phyloP scores from a whole-genome alignment of 2,888 invertebrate species.

The Amblyjoppa proteus region DNA sequence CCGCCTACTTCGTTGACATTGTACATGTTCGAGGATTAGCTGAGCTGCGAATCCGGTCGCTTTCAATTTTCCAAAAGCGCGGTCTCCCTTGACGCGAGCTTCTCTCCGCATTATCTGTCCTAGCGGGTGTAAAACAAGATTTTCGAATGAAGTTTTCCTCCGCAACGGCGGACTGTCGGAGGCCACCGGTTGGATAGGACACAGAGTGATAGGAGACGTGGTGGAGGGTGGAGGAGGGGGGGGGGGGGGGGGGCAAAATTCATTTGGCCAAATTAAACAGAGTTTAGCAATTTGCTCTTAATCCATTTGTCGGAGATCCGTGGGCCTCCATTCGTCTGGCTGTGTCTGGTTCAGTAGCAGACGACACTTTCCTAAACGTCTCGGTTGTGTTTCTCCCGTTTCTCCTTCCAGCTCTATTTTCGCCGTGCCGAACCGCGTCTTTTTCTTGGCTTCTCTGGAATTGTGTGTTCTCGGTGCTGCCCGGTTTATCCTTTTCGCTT shows the following conservation, averaged over 20 bases:
- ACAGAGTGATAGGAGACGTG: background rate
- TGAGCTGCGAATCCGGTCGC: background rate
- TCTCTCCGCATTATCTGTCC: background rate
- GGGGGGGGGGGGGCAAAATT: constrained; percentile 77
- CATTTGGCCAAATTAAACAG: constrained; percentile 83
- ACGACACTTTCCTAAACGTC: constrained; percentile 4
- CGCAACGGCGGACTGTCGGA: constrained; percentile 2
- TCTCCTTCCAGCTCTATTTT: constrained; percentile 7
- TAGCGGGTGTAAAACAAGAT: constrained; percentile 7
- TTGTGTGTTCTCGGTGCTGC: background rate
- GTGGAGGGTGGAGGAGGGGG: background rate
- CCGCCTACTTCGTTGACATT: too few relatives aligned
- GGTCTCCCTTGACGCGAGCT: background rate
- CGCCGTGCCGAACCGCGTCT: background rate
- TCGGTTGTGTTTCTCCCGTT: background rate
- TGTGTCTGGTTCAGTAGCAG: constrained; percentile 3
- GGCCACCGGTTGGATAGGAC: constrained; percentile 4
- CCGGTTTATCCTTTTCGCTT: background rate
- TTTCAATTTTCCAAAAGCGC: background rate
- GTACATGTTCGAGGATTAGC: too few relatives aligned
- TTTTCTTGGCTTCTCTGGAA: background rate
- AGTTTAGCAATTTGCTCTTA: constrained; percentile 83
- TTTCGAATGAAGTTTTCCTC: constrained; percentile 8
- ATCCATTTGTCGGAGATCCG: constrained; percentile 81
- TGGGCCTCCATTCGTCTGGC: constrained; percentile 46